phyloP scores from a whole-genome alignment of 2,797 vertebrate genomes.

The Xyrichtys novacula region DNA sequence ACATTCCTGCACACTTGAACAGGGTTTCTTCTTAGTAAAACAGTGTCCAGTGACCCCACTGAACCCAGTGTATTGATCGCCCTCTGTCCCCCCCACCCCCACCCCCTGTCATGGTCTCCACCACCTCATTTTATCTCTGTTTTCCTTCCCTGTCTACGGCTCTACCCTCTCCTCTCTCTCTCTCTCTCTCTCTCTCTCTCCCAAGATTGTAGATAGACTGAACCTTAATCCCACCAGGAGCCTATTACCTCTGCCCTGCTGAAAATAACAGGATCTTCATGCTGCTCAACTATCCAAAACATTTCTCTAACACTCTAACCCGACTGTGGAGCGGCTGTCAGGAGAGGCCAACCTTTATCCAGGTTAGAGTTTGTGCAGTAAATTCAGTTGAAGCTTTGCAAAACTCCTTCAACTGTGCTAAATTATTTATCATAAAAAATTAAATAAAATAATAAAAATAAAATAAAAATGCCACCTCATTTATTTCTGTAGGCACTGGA shows the following conservation, averaged over 20 bases:
- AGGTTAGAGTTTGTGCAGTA: too few relatives aligned
- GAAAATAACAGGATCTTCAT: constrained; percentile 2
- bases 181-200: constrained; percentile 30
- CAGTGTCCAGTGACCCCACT: constrained; percentile 31
- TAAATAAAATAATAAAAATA: too few relatives aligned
- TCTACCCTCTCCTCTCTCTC: constrained; percentile 17
- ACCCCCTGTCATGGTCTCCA: constrained; percentile 17
- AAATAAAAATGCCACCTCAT: too few relatives aligned
- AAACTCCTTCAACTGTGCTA: too few relatives aligned
- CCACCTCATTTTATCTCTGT: constrained; percentile 17
- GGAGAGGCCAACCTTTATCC: neutral
- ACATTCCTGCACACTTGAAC: constrained; percentile 29
- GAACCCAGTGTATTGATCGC: constrained; percentile 58
- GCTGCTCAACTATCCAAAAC: neutral
- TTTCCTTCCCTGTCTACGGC: constrained; percentile 26
- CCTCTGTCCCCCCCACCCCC: constrained; percentile 24
- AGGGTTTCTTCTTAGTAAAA: constrained; percentile 29
- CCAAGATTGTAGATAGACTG: constrained; percentile 22
- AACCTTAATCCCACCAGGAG: constrained; percentile 22
- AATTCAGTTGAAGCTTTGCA: too few relatives aligned
- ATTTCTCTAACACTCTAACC: neutral
- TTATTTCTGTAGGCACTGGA: too few relatives aligned
- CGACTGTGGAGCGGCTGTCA: neutral
- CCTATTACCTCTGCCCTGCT: neutral
- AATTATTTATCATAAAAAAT: too few relatives aligned